These are phyloP conservation scores for Sigmodon hispidus DNA, from an alignment of 2,113 vertebrate species.

Conservation along the genomic window DNA sequence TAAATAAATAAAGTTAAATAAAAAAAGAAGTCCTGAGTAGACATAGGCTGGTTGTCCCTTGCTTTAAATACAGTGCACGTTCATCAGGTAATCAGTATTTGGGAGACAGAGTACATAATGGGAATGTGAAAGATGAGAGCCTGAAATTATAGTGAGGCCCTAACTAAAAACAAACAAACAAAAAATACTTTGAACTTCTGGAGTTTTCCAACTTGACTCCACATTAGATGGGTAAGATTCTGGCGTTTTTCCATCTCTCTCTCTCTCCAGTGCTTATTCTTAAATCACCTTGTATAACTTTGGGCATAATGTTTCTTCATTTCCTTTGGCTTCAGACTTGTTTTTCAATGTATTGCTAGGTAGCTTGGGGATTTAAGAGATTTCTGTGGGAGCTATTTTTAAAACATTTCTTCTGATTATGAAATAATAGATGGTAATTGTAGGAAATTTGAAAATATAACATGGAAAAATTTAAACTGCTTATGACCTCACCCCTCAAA, in stretches of 20 bases:
- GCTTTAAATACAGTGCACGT: not conserved
- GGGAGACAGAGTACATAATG: not conserved
- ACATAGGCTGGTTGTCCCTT: not conserved
- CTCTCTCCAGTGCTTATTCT: not conserved
- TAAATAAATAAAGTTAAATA: too few species aligned
- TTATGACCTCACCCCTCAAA: not conserved
- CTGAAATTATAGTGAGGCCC: not conserved
- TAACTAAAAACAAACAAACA: not conserved
- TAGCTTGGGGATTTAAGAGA: constrained; percentile 29
- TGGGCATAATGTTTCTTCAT: not conserved
- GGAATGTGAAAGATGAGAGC: not conserved
- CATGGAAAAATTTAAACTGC: not conserved
- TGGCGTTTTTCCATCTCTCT: not conserved
- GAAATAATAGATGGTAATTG: constrained; percentile 14
- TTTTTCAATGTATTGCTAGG: not conserved
- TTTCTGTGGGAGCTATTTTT: constrained; percentile 49
- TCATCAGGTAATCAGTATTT: not conserved
- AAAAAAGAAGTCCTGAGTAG: not conserved
- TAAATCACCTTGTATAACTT: not conserved
- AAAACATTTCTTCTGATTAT: not conserved
- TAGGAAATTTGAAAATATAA: constrained; percentile 30
- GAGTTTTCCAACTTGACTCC: not conserved
- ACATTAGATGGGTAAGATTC: not conserved
- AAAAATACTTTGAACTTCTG: not conserved
- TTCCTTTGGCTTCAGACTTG: not conserved